Evolutionary conservation across 92 coral and sea anemone genomes (phyloP), one percentile per base, ranked within the genome.

Genomic region (Paramuricea clavata): DNA sequence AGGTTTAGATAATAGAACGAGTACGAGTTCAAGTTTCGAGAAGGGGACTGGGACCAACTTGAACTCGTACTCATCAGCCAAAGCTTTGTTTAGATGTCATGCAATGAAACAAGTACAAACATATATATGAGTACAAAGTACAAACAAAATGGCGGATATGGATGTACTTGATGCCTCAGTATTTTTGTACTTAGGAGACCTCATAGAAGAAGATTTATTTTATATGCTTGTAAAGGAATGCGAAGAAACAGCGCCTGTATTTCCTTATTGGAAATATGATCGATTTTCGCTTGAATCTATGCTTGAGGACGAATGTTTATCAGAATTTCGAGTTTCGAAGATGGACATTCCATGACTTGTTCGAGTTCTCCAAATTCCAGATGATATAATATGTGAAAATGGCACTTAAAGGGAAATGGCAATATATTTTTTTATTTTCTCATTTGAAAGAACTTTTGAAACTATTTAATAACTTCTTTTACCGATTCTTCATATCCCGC

Each of bases 181-280:
- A 22, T 0, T 65, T 4, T 33, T 65, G 12, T 65, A 65, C 35
- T 65, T 11, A 6, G 34, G 5, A 65, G 73, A 65, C 33, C 16
- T 65, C 12, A 65, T 65, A 12, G 73, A 69, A 17, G 44, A 31
- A 32, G 16, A 28, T 17, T 12, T 27, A 12, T 69, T 69, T 39
- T 12, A 2, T 33, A 8, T 69, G 43, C 17, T 69, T 4, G 44
- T 39, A 30, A 69, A 69, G 12, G 49, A 69, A 69, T 33, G 43
- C 44, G 47, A 69, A 32, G 0, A 69, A 69, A 27, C 76, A 16
- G 47, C 44, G 12, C 76, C 76, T 33, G n/a, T 69, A 30, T 69
- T 69, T 69, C 76, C 76, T 9, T 69, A 69, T 42, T 69, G 76
- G 76, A 33, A 69, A 16, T 69, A 30, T 21, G 67, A 57, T 57